Percentiles rank a stretch among this genome's conserved stretches.
phyloP scores from a whole-genome alignment of 2,797 vertebrate genomes.

The Cynodonichthys magdalenae region DNA sequence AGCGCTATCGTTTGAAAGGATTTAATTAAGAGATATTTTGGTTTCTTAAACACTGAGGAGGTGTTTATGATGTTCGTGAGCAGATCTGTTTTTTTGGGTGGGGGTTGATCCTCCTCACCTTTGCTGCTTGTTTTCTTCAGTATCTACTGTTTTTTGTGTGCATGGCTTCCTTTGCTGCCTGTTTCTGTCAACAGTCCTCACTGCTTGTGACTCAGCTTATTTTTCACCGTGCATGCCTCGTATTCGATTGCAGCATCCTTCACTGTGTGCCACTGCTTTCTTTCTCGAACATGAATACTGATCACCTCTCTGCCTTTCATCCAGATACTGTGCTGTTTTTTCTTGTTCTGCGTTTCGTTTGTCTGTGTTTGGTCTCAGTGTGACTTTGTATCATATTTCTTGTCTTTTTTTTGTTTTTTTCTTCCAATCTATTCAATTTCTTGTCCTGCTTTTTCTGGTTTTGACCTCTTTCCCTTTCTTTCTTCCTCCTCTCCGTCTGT shows the following conservation, averaged over 20 bases:
- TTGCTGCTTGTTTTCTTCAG: slow-evolving; percentile 10
- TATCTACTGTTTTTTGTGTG: slow-evolving; percentile 10
- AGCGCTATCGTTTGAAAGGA: not conserved
- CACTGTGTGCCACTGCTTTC: slow-evolving; percentile 10
- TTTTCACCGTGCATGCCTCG: slow-evolving; percentile 33
- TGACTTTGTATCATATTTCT: slow-evolving; percentile 59
- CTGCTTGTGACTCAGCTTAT: slow-evolving; percentile 32
- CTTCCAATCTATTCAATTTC: not conserved
- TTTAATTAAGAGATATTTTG: too few species aligned
- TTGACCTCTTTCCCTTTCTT: not conserved
- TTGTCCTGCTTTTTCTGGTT: slow-evolving; percentile 1
- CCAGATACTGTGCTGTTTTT: slow-evolving; percentile 41
- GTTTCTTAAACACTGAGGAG: too few species aligned
- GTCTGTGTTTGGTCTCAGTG: slow-evolving; percentile 46
- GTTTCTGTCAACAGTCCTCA: slow-evolving; percentile 6
- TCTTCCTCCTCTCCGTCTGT: slow-evolving; percentile 6
- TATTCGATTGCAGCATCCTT: slow-evolving; percentile 7
- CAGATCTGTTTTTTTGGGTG: too few species aligned
- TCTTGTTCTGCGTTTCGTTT: slow-evolving; percentile 37
- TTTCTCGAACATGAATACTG: slow-evolving; percentile 22
- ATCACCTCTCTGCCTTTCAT: slow-evolving; percentile 17
- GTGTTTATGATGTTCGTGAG: too few species aligned
- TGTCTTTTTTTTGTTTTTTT: slow-evolving; percentile 11
- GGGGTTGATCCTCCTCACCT: not conserved
- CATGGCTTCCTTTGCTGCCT: slow-evolving; percentile 7